A percentile compares a stretch with the other conserved stretches of the same genome.
Conservation (phyloP, 2,797 vertebrate genomes). For the Ctenochaetus hawaiiensis region DNA sequence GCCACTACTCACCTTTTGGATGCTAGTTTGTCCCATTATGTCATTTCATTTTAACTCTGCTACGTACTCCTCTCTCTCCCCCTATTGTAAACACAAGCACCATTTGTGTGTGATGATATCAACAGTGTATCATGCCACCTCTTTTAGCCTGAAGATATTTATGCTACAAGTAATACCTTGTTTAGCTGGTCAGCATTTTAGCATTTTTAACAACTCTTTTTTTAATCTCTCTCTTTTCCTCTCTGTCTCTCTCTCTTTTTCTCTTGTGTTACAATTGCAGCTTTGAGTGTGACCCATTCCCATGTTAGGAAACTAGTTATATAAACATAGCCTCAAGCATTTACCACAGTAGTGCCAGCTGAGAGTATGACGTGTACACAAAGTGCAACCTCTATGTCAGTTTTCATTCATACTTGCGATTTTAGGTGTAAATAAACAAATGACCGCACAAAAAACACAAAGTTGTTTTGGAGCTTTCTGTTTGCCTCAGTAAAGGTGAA, state of each 20-base stretch:
- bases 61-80: not conserved
- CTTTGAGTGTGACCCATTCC: constrained; percentile 53
- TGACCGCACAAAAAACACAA: not conserved
- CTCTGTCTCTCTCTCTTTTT: not conserved
- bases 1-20: constrained; percentile 49
- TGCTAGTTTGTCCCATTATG: constrained; percentile 53
- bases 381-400: not conserved
- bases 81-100: constrained; percentile 26
- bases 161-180: constrained; percentile 20
- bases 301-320: constrained; percentile 63
- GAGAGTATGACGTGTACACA: constrained; percentile 5
- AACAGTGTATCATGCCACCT: constrained; percentile 5
- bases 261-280: constrained; percentile 47
- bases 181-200: constrained; percentile 20
- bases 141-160: constrained; percentile 11
- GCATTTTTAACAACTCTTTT: not conserved
- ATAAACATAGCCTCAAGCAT: constrained; percentile 60
- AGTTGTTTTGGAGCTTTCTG: not conserved
- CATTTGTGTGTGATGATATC: not conserved
- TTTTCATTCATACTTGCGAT: constrained; percentile 46
- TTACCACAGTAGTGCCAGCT: constrained; percentile 36
- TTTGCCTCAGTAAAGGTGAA: constrained; percentile 14
- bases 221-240: not conserved
- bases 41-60: constrained; percentile 39
- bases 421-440: constrained; percentile 4